Conservation (phyloP, 2,888 invertebrate species). For the Chrysodeixis includens region DNA sequence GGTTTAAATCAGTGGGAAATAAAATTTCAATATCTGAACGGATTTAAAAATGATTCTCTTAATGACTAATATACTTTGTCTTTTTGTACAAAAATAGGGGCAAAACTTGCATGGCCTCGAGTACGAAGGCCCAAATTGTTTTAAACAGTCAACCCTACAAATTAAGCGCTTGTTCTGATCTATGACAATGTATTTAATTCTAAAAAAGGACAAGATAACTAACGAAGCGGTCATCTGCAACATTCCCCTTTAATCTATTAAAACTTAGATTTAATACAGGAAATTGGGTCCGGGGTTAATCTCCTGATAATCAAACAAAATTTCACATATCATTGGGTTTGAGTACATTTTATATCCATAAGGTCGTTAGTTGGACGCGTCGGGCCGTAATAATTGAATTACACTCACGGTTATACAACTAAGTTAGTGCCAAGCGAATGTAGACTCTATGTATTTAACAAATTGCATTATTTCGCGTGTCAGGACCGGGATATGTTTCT, state of each 20-base stretch:
- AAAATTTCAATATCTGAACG: too few relatives aligned
- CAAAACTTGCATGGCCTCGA: too few relatives aligned
- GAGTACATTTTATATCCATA: slow-evolving; percentile 63
- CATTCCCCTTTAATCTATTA: not conserved
- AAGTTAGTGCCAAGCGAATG: slow-evolving; percentile 52
- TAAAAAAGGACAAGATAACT: not conserved
- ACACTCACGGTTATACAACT: slow-evolving; percentile 71
- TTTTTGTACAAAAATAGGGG: too few relatives aligned
- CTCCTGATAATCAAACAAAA: slow-evolving; percentile 50
- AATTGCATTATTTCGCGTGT: slow-evolving; percentile 55
- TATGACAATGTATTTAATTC: not conserved
- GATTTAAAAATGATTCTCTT: too few relatives aligned
- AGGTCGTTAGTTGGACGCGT: slow-evolving; percentile 84
- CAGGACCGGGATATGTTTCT: slow-evolving; percentile 37
- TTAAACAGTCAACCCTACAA: too few relatives aligned
- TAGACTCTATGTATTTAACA: slow-evolving; percentile 44
- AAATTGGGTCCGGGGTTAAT: slow-evolving; percentile 45
- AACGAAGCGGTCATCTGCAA: not conserved
- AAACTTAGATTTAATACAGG: slow-evolving; percentile 24
- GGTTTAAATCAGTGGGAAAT: too few relatives aligned
- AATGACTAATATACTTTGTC: too few relatives aligned
- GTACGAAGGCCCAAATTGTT: too few relatives aligned
- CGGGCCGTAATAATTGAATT: slow-evolving; percentile 84
- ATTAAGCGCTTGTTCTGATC: too few relatives aligned
- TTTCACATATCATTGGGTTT: slow-evolving; percentile 54